Percentiles rank a stretch among this genome's conserved stretches.
Conservation (phyloP, 1,140 invertebrate species). For the Drosophila ogumai region DNA sequence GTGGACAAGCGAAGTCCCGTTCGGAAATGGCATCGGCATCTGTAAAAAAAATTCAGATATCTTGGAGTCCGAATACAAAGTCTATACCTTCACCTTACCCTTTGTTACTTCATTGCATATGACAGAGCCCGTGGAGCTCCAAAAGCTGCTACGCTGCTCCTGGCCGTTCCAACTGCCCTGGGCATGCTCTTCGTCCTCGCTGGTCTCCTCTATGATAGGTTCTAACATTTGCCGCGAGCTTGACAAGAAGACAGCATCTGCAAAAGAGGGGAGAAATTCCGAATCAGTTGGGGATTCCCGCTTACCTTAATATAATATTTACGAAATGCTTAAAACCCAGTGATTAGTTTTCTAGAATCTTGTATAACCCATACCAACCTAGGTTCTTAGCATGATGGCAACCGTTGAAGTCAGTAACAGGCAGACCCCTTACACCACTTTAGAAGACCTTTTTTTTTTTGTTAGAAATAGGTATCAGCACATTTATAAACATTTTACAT, state of each 20-base stretch:
- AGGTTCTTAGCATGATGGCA: no score
- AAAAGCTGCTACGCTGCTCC: constrained; percentile 84
- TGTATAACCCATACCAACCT: no score
- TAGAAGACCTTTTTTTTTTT: no score
- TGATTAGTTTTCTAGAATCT: no score
- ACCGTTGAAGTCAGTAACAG: no score
- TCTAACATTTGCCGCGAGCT: constrained; percentile 86
- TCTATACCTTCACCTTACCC: constrained; percentile 71
- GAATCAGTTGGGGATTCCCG: no score
- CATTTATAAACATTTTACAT: no score
- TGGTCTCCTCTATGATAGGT: constrained; percentile 90
- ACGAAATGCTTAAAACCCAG: no score
- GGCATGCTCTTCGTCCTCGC: constrained; percentile 88
- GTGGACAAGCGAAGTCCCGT: constrained; percentile 91
- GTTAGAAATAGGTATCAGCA: no score
- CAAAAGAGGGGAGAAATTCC: constrained; percentile 28
- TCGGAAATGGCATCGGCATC: constrained; percentile 89
- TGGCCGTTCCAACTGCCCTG: constrained; percentile 66
- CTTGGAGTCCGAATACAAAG: background rate
- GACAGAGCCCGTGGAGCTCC: constrained; percentile 86
- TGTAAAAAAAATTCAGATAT: constrained; percentile 45
- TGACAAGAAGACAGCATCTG: constrained; percentile 80
- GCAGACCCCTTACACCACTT: no score
- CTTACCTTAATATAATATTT: no score
- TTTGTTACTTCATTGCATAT: constrained; percentile 85